phyloP scores from a whole-genome alignment of 2,888 invertebrate species.

The Boloria selene region DNA sequence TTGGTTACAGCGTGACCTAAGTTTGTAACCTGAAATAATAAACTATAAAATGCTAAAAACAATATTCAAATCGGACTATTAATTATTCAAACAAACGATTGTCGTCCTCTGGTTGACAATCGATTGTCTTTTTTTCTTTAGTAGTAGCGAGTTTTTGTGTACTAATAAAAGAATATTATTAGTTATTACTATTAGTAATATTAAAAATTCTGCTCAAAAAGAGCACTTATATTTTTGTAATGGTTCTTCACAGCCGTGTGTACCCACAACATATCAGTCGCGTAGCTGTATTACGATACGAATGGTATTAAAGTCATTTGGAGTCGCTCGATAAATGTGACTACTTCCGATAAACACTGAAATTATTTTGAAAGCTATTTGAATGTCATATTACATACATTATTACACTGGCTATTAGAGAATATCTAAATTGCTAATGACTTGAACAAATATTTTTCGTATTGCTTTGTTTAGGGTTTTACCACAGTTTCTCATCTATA shows the following conservation, averaged over 20 bases:
- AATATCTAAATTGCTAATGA: not conserved
- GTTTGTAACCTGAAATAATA: too few species aligned
- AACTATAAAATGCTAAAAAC: too few species aligned
- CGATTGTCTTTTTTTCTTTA: too few species aligned
- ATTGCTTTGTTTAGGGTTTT: not conserved
- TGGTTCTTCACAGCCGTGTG: constrained; percentile 19
- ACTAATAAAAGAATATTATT: too few species aligned
- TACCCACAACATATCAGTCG: constrained; percentile 22
- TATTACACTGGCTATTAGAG: not conserved
- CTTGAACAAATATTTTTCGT: not conserved
- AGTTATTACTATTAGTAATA: too few species aligned
- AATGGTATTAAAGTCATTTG: constrained; percentile 45
- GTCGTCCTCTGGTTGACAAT: too few species aligned
- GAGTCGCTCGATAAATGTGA: constrained; percentile 43
- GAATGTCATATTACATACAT: constrained; percentile 35
- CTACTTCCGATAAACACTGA: constrained; percentile 45
- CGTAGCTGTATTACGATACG: constrained; percentile 41
- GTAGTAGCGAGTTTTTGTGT: too few species aligned
- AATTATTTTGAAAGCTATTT: constrained; percentile 36
- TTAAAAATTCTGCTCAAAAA: too few species aligned
- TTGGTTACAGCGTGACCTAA: too few species aligned
- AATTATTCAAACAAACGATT: too few species aligned
- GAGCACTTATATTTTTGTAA: not conserved
- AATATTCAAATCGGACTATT: too few species aligned
- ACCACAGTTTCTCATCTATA: too few species aligned